Evolutionary conservation across 2,113 vertebrate species (phyloP).

Genomic region (Acrocephalus kingi): DNA sequence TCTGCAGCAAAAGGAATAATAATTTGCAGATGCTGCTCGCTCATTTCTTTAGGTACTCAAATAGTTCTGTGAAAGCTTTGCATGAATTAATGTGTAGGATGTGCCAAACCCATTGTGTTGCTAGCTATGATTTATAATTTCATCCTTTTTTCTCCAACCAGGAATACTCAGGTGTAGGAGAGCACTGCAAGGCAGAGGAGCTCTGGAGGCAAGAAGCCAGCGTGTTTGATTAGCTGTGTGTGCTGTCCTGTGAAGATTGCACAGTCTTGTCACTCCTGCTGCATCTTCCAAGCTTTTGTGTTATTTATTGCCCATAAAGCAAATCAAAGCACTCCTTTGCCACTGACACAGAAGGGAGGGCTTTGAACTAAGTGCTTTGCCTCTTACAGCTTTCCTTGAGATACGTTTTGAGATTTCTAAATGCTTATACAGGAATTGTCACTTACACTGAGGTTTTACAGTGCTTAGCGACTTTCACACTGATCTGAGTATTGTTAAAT

Average conservation of each 20-base stretch:
- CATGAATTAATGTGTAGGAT: constrained; percentile 20
- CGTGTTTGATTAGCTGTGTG: neutral
- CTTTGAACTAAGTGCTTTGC: neutral
- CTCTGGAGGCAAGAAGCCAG: neutral
- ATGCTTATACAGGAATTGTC: neutral
- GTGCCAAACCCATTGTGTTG: constrained; percentile 18
- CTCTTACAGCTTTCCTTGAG: neutral
- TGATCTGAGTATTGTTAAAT: neutral
- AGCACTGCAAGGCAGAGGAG: neutral
- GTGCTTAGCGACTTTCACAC: neutral
- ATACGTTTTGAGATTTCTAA: neutral
- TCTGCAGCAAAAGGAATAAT: constrained; percentile 16
- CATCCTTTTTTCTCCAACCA: neutral
- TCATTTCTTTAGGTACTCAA: neutral
- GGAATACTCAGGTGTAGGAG: neutral
- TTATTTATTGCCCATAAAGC: constrained; percentile 40
- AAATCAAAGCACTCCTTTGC: constrained; percentile 15
- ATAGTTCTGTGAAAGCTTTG: neutral
- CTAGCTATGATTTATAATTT: neutral
- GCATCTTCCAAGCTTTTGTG: neutral
- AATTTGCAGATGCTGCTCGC: constrained; percentile 1
- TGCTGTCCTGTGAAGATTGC: neutral
- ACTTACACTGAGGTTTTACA: neutral
- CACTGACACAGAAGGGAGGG: neutral
- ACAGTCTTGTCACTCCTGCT: neutral